Evolutionary conservation across 2,113 vertebrate species (phyloP), one percentile per base, ranked within the genome.

Genomic region (Columba janthina): DNA sequence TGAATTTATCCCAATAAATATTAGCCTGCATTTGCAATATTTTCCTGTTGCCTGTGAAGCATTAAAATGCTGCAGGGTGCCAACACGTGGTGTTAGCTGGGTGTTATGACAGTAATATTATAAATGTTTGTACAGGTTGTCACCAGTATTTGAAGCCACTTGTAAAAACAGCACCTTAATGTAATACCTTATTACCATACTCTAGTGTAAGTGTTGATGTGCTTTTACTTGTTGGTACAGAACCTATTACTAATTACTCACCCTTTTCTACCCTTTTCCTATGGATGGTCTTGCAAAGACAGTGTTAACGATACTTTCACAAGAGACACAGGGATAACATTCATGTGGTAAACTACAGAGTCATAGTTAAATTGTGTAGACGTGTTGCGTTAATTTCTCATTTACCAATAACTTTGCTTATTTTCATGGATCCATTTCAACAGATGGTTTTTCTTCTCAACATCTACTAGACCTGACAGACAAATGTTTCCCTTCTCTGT

Each of bases 81-180:
- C 69, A 78, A 91, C 50, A 83, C 2, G 0, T 85, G 66, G 54
- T 66, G 25, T 48, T 70, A 90, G 71, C 5, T 73, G 54, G 14
- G 61, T 89, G 58, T 82, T 91, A 71, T 76, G 82, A 94, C 81
- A 91, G 67, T 20, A 70, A 28, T 24, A 61, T 53, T 82, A 61
- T 56, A 84, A 75, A 81, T 79, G 81, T 91, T 96, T 95, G 54
- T 83, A 89, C 50, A 75, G 29, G 46, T 87, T 91, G 87, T 83
- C 80, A 93, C 58, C n/a, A 83, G 69, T 83, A 83, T 77, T 89
- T 95, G 67, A 93, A 93, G 42, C 11, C 50, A 65, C 67, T 94
- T 87, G 58, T 79, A 82, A 66, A 94, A 91, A 72, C 66, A 72
- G 40, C 54, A 84, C 77, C 50, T 65, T 87, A 60, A 71, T 78